Base-by-base conservation (phyloP, 2,797 vertebrate species). In the Ispidina lecontei region DNA sequence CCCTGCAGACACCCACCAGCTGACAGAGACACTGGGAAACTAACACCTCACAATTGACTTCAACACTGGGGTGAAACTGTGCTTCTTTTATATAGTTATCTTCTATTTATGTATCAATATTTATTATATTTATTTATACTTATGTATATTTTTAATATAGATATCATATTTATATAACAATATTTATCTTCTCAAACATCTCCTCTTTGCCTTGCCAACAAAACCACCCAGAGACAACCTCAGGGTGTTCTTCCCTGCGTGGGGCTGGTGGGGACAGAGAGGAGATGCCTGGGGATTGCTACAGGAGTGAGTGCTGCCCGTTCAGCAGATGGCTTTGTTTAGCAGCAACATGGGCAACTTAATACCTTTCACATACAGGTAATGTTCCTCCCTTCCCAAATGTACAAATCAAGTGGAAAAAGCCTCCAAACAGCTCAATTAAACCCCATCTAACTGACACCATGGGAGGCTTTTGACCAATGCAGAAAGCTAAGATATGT, bases 271-370 rank as follows among this genome's bases (percentile, higher is more conserved):
- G 41, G 73, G 31, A 54, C 9, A 9, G 46, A 17, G 51, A 6
- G 64, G 63, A 72, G 83, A 25, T 33, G 58, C 41, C 26, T 6
- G 22, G 33, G 51, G 21, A 47, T 33, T 1, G 2, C 46, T 22
- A 5, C 0, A 2, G 63, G 58, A 17, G 33, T 0, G 4, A 55
- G 51, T 1, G 1, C 12, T 37, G 52, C 55, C 39, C 2, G 1
- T n/a, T 37, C 60, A 62, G 54, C 44, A 46, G 25, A 23, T 1
- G 5, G 17, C 2, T 76, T 63, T 56, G 46, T 52, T 82, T 1
- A 33, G 47, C 26, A 37, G 67, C 46, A 56, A n/a, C 47, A 12
- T 0, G 1, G 33, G 29, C 58, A 28, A 41, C 29, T 64, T 1
- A n/a, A 33, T 12, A 8, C 58, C 54, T 89, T 74, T n/a, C 28